Evolutionary conservation across 2,888 invertebrate species (phyloP).

Genomic region (Ophioninae sp.): DNA sequence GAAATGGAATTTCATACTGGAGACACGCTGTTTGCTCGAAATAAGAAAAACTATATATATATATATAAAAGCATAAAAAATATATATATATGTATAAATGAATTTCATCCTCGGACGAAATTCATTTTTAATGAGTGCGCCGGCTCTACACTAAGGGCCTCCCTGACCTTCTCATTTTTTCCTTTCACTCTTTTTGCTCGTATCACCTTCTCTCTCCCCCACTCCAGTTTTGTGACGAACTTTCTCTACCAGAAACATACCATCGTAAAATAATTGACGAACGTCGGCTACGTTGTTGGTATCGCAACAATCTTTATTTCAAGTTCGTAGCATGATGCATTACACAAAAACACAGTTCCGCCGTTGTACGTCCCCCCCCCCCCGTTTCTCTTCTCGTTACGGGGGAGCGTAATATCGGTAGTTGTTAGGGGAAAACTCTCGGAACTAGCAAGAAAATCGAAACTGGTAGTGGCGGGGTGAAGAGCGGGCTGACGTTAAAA

Average conservation of each 20-base stretch:
- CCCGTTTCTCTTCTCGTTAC: neutral
- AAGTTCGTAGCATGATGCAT: neutral
- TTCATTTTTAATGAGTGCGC: constrained; percentile 56
- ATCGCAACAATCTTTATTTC: constrained; percentile 16
- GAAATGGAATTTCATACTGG: constrained; percentile 62
- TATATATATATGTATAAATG: neutral
- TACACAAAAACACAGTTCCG: neutral
- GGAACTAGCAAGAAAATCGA: neutral
- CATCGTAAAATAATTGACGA: constrained; percentile 47
- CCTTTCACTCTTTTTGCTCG: neutral
- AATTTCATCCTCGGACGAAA: constrained; percentile 22
- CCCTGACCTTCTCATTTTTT: neutral
- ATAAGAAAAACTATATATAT: constrained; percentile 41
- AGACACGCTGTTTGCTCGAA: constrained; percentile 54
- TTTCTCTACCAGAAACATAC: neutral
- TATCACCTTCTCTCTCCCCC: neutral
- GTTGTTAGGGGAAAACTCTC: neutral
- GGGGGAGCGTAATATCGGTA: neutral
- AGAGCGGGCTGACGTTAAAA: neutral
- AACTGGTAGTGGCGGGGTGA: neutral
- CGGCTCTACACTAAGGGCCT: constrained; percentile 8
- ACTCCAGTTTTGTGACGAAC: neutral
- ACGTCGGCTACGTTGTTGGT: constrained; percentile 18
- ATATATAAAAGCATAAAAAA: too few relatives aligned
- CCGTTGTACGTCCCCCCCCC: neutral